These are phyloP conservation scores for Adelges cooleyi DNA, from an alignment of 1,140 invertebrate genomes.

Conservation along the genomic window DNA sequence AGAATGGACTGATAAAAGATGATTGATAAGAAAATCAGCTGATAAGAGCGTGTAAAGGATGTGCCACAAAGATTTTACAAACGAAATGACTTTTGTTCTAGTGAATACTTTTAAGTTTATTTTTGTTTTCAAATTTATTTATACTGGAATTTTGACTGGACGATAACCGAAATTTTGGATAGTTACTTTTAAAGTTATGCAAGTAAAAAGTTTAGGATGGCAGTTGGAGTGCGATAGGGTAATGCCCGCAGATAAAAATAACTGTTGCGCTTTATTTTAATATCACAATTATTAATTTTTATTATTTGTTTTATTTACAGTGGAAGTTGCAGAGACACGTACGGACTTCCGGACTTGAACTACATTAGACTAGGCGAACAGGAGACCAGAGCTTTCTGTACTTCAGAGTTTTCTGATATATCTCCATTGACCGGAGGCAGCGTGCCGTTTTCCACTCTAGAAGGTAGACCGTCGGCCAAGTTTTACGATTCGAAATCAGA, in stretches of 20 bases:
- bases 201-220: too few relatives aligned
- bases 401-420: conserved; percentile 93
- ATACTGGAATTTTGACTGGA: too few relatives aligned
- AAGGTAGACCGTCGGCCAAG: conserved; percentile 83
- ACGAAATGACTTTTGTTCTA: too few relatives aligned
- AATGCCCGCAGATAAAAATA: not conserved
- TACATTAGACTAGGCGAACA: conserved; percentile 57
- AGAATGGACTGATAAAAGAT: too few relatives aligned
- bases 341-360: conserved; percentile 62
- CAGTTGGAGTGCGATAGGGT: too few relatives aligned
- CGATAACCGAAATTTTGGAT: too few relatives aligned
- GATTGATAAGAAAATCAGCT: too few relatives aligned
- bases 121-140: too few relatives aligned
- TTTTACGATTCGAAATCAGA: conserved; percentile 78
- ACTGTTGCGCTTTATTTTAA: not conserved
- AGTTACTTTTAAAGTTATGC: too few relatives aligned
- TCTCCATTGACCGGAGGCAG: conserved; percentile 90
- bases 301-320: conserved; percentile 41
- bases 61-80: too few relatives aligned
- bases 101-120: too few relatives aligned
- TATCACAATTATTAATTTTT: not conserved
- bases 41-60: too few relatives aligned
- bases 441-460: conserved; percentile 90
- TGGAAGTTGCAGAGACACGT: conserved; percentile 80
- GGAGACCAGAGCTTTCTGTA: conserved; percentile 83